A percentile compares a stretch with the other conserved stretches of the same genome.
phyloP scores from a whole-genome alignment of 2,888 invertebrate genomes.

The Synanthedon andrenaeformis region DNA sequence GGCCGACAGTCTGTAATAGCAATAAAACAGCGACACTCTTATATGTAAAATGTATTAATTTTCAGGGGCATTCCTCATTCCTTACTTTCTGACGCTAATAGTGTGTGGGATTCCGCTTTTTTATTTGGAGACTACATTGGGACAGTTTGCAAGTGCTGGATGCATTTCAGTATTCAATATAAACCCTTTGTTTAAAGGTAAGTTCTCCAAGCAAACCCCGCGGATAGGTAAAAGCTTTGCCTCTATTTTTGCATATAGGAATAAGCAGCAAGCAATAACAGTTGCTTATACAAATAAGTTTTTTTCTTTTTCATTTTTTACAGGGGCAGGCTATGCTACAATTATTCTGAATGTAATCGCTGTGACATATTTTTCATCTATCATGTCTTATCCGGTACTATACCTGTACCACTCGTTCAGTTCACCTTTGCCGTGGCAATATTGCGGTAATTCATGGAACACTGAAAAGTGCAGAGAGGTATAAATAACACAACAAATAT shows the following conservation, averaged over 20 bases:
- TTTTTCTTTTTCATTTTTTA: conserved; percentile 10
- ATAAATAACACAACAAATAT: conserved; percentile 7
- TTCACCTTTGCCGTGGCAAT: conserved; percentile 79
- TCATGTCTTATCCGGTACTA: conserved; percentile 86
- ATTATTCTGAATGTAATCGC: conserved; percentile 84
- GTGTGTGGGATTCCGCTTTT: conserved; percentile 89
- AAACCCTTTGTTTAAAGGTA: conserved; percentile 89
- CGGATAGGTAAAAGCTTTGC: neutral
- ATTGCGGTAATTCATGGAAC: conserved; percentile 87
- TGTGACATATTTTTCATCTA: conserved; percentile 85
- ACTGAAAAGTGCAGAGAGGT: conserved; percentile 78
- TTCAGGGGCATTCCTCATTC: conserved; percentile 88
- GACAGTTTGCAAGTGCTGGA: conserved; percentile 86
- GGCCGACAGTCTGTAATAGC: neutral
- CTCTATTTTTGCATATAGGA: conserved; percentile 7
- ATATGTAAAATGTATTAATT: conserved; percentile 6
- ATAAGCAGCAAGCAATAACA: too few species aligned
- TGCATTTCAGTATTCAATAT: conserved; percentile 85
- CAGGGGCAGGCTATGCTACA: conserved; percentile 89
- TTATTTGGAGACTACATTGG: conserved; percentile 87
- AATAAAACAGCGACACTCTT: neutral
- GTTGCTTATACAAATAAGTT: neutral
- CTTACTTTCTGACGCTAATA: conserved; percentile 84
- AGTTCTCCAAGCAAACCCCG: conserved; percentile 1
- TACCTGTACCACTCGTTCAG: conserved; percentile 81